phyloP scores from a whole-genome alignment of 2,113 vertebrate species.

The Orthonyx spaldingii region DNA sequence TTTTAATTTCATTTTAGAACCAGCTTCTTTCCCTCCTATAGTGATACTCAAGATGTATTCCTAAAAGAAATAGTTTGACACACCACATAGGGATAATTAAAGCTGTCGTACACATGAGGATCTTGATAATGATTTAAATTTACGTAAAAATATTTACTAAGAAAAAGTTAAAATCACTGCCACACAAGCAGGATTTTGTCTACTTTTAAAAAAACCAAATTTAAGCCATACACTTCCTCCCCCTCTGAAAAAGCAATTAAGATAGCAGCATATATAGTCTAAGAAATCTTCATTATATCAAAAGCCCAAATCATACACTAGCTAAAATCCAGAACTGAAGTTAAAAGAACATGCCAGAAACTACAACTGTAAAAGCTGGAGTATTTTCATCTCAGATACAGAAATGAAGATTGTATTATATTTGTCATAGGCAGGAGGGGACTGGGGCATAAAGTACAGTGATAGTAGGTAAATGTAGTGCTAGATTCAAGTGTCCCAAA shows the following conservation, averaged over 20 bases:
- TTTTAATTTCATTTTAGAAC: not conserved
- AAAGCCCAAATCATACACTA: not conserved
- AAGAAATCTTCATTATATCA: not conserved
- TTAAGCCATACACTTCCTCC: not conserved
- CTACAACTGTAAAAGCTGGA: not conserved
- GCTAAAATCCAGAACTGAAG: not conserved
- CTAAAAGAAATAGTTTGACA: not conserved
- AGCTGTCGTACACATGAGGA: not conserved
- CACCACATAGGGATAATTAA: not conserved
- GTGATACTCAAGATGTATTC: not conserved
- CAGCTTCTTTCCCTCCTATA: not conserved
- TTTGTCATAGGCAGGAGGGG: not conserved
- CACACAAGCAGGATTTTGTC: not conserved
- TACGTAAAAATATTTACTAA: not conserved
- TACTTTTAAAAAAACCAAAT: not conserved
- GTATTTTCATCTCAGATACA: not conserved
- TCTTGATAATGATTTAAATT: not conserved
- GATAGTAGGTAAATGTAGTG: not conserved
- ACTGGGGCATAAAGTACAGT: not conserved
- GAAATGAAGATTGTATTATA: not conserved
- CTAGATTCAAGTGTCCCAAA: not conserved
- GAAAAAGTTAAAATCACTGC: not conserved
- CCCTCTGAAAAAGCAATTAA: not conserved
- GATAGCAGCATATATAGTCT: not conserved
- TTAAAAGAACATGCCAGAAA: not conserved